These are phyloP conservation scores for Brachynemurus nebulosus DNA, from an alignment of 2,888 invertebrate genomes.

Conservation along the genomic window DNA sequence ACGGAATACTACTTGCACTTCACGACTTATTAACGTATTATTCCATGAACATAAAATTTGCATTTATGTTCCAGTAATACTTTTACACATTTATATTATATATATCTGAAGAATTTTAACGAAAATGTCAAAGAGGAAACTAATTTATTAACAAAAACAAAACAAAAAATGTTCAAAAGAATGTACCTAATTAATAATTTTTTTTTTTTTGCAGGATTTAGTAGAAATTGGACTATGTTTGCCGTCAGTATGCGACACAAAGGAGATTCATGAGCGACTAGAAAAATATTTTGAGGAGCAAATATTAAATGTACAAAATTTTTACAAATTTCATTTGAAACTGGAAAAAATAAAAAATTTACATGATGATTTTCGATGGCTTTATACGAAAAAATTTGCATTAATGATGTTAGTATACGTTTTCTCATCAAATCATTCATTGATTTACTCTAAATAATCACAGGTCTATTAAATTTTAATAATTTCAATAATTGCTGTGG, in stretches of 20 bases:
- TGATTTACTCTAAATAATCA: no score
- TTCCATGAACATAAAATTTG: no score
- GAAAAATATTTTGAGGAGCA: slow-evolving; percentile 24
- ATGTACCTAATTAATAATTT: no score
- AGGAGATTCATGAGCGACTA: slow-evolving; percentile 25
- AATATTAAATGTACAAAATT: slow-evolving; percentile 25
- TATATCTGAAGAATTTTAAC: no score
- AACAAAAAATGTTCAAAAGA: no score
- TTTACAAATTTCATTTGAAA: slow-evolving; percentile 27
- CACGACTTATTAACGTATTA: no score
- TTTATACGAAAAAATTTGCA: slow-evolving; percentile 25
- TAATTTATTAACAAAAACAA: no score
- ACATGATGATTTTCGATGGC: slow-evolving; percentile 24
- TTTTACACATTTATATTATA: not conserved
- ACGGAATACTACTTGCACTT: no score
- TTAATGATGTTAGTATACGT: slow-evolving; percentile 26
- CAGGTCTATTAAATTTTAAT: no score
- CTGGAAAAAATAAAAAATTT: slow-evolving; percentile 27
- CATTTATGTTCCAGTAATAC: not conserved
- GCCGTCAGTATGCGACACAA: slow-evolving; percentile 28
- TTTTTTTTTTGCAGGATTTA: slow-evolving; percentile 28
- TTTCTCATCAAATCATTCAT: no score
- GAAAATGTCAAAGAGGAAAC: no score
- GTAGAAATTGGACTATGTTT: slow-evolving; percentile 33
- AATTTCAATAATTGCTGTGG: no score